Percentiles rank a stretch among this genome's conserved stretches.
phyloP scores from a whole-genome alignment of 2,888 invertebrate genomes.

The Agrilus biguttatus region DNA sequence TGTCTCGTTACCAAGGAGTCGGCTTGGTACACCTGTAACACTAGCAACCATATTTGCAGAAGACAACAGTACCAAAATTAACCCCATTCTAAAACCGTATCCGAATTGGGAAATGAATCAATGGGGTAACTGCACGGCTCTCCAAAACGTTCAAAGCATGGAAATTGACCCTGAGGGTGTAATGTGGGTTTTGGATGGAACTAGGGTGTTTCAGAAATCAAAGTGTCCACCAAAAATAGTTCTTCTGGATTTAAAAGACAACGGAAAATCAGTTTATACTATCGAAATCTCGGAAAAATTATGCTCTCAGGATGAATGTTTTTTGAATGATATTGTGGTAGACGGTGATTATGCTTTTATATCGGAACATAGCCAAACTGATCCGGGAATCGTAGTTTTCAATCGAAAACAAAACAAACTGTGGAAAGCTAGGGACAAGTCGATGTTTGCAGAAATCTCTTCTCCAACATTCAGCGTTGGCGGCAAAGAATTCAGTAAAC shows the following conservation, averaged over 20 bases:
- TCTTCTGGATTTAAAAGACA: constrained; percentile 46
- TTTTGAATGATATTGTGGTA: constrained; percentile 53
- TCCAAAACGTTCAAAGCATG: constrained; percentile 55
- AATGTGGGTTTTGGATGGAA: constrained; percentile 51
- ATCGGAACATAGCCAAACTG: constrained; percentile 29
- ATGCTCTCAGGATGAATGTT: constrained; percentile 36
- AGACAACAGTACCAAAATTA: constrained; percentile 29
- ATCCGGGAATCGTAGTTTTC: constrained; percentile 55
- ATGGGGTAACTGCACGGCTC: constrained; percentile 44
- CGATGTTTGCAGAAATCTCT: constrained; percentile 42
- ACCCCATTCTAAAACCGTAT: constrained; percentile 44
- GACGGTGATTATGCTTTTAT: constrained; percentile 50
- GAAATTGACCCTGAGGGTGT: constrained; percentile 53
- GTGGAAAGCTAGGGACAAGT: constrained; percentile 49
- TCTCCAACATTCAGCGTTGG: constrained; percentile 43
- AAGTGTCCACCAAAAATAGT: constrained; percentile 50
- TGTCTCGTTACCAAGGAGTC: constrained; percentile 36
- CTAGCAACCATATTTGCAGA: constrained; percentile 36
- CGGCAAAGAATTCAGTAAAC: constrained; percentile 28
- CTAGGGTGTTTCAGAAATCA: constrained; percentile 36
- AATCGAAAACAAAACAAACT: constrained; percentile 42
- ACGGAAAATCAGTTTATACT: constrained; percentile 38
- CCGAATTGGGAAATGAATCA: constrained; percentile 52
- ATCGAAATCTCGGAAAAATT: constrained; percentile 43
- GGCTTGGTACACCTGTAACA: constrained; percentile 50